phyloP scores from a whole-genome alignment of 2,797 vertebrate species.

The Podarcis siculus region DNA sequence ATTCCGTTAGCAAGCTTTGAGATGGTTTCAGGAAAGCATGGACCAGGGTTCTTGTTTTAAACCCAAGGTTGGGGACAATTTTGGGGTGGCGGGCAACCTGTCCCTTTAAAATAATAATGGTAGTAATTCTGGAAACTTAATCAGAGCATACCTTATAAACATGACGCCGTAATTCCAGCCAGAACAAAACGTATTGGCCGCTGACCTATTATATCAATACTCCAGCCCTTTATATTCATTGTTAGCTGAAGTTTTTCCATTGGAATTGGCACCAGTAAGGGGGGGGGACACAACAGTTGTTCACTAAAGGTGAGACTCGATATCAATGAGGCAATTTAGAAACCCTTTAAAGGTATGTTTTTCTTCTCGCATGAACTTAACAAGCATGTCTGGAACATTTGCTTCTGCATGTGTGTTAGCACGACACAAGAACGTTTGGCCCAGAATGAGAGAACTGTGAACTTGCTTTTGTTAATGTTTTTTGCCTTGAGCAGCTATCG shows the following conservation, averaged over 20 bases:
- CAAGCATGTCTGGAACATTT: slow-evolving; percentile 46
- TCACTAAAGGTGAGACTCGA: neutral
- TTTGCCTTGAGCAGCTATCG: slow-evolving; percentile 28
- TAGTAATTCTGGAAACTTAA: neutral
- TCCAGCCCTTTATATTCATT: neutral
- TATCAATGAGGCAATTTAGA: slow-evolving; percentile 47
- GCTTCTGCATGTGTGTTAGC: slow-evolving; percentile 19
- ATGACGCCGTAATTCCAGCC: neutral
- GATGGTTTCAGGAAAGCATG: neutral
- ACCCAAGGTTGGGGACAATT: neutral
- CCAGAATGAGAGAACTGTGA: neutral
- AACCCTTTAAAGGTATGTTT: slow-evolving; percentile 32
- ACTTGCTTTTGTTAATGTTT: slow-evolving; percentile 11
- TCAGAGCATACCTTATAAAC: neutral
- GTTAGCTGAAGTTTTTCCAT: neutral
- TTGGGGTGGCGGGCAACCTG: neutral
- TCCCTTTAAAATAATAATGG: neutral
- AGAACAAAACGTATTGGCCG: neutral
- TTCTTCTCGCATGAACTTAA: slow-evolving; percentile 1
- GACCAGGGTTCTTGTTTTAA: neutral
- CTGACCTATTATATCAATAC: neutral
- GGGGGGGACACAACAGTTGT: neutral
- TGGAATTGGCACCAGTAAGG: neutral
- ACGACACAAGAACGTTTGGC: slow-evolving; percentile 24
- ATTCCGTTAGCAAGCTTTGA: neutral